Evolutionary conservation across 2,113 vertebrate genomes (phyloP).

Genomic region (Vicugna pacos): DNA sequence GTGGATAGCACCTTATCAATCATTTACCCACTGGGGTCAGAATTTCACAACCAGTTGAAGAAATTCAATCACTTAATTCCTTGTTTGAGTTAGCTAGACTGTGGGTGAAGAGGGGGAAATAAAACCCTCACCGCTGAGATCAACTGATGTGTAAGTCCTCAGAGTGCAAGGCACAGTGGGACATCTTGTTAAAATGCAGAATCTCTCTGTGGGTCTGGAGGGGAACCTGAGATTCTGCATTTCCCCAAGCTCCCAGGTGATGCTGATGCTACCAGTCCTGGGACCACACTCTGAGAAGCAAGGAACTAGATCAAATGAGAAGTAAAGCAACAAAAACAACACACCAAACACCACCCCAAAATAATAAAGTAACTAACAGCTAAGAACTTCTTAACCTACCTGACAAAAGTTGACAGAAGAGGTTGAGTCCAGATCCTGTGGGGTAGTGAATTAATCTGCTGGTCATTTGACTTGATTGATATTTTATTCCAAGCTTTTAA

Average conservation of each 20-base stretch:
- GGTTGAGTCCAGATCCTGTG: not conserved
- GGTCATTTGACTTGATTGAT: not conserved
- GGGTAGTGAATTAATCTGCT: not conserved
- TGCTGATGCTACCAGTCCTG: not conserved
- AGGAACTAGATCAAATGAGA: not conserved
- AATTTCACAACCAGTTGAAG: not conserved
- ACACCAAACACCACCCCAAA: not conserved
- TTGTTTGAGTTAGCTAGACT: not conserved
- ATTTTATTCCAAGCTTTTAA: not conserved
- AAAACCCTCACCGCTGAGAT: not conserved
- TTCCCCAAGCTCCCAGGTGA: not conserved
- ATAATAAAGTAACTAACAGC: not conserved
- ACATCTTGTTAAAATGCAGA: not conserved
- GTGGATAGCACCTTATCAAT: not conserved
- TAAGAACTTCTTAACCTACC: not conserved
- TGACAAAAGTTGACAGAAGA: not conserved
- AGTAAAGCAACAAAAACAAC: not conserved
- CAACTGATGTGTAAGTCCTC: not conserved
- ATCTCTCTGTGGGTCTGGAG: not conserved
- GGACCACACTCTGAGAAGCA: not conserved
- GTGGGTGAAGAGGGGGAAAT: accelerated
- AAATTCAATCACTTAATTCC: not conserved
- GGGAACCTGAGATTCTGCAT: not conserved
- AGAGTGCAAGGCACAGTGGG: not conserved
- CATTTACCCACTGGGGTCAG: not conserved